phyloP scores from a whole-genome alignment of 2,113 vertebrate species.

The Datnioides undecimradiatus region DNA sequence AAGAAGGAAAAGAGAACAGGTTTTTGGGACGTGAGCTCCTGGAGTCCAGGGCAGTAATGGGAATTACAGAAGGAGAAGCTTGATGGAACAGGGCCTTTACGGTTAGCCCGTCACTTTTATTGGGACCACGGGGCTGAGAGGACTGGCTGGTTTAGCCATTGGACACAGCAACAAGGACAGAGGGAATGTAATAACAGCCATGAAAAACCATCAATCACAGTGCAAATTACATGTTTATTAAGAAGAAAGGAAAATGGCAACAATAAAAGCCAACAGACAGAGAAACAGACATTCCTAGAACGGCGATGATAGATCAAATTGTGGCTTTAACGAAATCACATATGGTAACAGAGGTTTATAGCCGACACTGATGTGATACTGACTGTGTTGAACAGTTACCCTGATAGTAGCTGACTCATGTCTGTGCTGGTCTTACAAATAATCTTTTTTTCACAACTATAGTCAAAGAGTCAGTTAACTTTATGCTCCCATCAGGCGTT shows the following conservation, averaged over 20 bases:
- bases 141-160: constrained; percentile 68
- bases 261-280: constrained; percentile 45
- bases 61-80: constrained; percentile 74
- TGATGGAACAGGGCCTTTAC: constrained; percentile 50
- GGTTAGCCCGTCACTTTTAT: constrained; percentile 69
- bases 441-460: neutral
- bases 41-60: constrained; percentile 81
- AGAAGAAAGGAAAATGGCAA: constrained; percentile 56
- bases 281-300: constrained; percentile 44
- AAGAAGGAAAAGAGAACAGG: constrained; percentile 49
- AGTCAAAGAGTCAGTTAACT: neutral
- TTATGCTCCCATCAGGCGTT: too few species aligned
- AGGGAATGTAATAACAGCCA: constrained; percentile 55
- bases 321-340: constrained; percentile 42
- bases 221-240: constrained; percentile 72
- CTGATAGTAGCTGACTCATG: constrained; percentile 10
- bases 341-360: constrained; percentile 20
- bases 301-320: constrained; percentile 20
- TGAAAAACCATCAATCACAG: constrained; percentile 70
- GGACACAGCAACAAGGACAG: constrained; percentile 47
- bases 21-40: constrained; percentile 56
- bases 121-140: constrained; percentile 53
- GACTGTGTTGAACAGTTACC: neutral
- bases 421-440: neutral
- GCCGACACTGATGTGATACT: constrained; percentile 22